Base-by-base conservation (phyloP, 2,797 vertebrate species). In the Lateolabrax maculatus region DNA sequence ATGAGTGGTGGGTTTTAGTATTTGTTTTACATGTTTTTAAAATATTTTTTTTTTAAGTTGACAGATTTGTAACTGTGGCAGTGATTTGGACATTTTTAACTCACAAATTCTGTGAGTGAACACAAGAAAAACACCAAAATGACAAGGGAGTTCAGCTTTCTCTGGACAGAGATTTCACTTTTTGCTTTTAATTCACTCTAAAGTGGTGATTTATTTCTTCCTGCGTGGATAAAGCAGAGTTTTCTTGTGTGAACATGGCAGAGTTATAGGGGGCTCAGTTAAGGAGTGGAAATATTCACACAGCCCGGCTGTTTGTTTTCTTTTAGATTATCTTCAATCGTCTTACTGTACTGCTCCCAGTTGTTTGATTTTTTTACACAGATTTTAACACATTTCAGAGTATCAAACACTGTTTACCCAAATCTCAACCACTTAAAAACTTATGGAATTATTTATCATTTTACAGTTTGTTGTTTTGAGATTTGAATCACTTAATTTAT, bases 171-270 rank as follows among this genome's bases (percentile, higher is more conserved):
- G 9, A 41, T 44, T 3, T 52, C 16, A 12, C 39, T 27, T 41
- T 36, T 60, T 46, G 61, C 19, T 36, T 49, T 49, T 16, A 11
- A 23, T 49, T 25, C 4, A 49, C 11, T 31, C 18, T 55, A 27
- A 46, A 63, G 25, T 44, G 18, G 29, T 63, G 37, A 73, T 64
- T 58, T 71, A 43, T 58, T 25, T 25, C 29, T 58, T 64, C 39
- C 25, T 53, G 9, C 25, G 31, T 6, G 12, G 25, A n/a, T 9
- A 41, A 51, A 25, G 3, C 4, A 1, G 25, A 56, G 16, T 69
- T 39, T 36, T 44, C n/a, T 44, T 4, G 21, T 44, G 39, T 25
- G n/a, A 36, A 44, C 1, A 1, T 19, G 9, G 39, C 27, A 55
- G 29, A 73, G 13, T 73, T 19, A 53, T 12, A 19, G 3, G 9